Evolutionary conservation across 2,113 vertebrate species (phyloP), one percentile per base, ranked within the genome.

Genomic region (Athene cunicularia): DNA sequence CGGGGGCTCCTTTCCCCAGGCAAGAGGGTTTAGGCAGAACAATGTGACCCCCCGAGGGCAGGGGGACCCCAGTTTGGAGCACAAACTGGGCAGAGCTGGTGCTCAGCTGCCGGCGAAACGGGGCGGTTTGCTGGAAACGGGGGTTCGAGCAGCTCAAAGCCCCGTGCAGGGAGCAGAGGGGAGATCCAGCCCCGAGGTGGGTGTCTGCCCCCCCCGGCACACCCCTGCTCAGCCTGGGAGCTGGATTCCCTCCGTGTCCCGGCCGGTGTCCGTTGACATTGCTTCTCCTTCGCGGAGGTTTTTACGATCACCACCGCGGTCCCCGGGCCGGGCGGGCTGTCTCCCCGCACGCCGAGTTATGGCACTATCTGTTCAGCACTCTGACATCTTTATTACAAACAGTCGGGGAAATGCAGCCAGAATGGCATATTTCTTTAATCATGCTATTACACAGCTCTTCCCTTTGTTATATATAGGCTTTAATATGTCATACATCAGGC

Each of bases 331-430:
- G 66, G 83, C 8, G 1, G 64, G 80, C 66, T 62, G 79, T 43
- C 63, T 79, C 43, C 52, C 39, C 2, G 1, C 14, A 2, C 2
- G 0, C 32, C 13, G 4, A 74, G 45, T 86, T 81, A 71, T 33
- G 30, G 84, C 62, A 12, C 93, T 59, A 47, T 93, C 88, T 37
- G 64, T 88, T 89, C 91, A 12, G 71, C 0, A 2, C 68, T 32
- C 74, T 93, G 95, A 93, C 86, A 76, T 85, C 95, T 94, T 94
- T 84, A 93, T 93, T 94, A 56, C 93, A 79, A 64, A 74, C 75
- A 53, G 80, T 33, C 6, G 0, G 84, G 64, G 49, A 80, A 67
- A 85, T 50, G 85, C 70, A 59, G 84, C 84, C 75, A 37, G 93
- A 70, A 24, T 18, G 76, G 91, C 80, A 82, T 88, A 70, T 92